These are phyloP conservation scores for Echinometra lucunter DNA, from an alignment of 53 echinoderm and acorn worm species.

Conservation along the genomic window DNA sequence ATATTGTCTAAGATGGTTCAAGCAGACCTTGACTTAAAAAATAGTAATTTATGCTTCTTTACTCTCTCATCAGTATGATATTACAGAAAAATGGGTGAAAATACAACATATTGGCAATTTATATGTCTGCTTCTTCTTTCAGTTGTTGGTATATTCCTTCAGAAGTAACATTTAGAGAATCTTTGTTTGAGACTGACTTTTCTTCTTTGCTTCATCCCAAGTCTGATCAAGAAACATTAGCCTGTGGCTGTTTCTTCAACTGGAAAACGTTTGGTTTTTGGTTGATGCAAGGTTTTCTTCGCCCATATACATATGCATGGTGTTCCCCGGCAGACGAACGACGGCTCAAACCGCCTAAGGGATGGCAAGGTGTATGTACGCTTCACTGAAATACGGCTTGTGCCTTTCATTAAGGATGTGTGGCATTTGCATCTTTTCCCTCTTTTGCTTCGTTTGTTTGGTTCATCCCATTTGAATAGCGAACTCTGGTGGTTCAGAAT, in stretches of 20 bases:
- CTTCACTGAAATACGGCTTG: constrained; percentile 32
- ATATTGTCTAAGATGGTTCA: background rate
- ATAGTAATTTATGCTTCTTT: too few relatives aligned
- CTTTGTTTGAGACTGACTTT: background rate
- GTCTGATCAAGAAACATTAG: constrained; percentile 14
- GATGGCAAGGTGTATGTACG: constrained; percentile 4
- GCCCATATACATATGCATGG: constrained; percentile 33
- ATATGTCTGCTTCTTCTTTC: background rate
- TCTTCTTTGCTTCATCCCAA: background rate
- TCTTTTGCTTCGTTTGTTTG: background rate
- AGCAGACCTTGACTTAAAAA: background rate
- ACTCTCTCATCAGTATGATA: too few relatives aligned
- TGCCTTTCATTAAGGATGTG: constrained; percentile 37
- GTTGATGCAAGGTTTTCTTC: constrained; percentile 29
- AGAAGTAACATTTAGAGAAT: background rate
- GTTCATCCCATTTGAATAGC: constrained; percentile 6
- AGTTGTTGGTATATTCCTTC: background rate
- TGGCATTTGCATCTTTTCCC: background rate
- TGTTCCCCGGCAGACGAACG: background rate
- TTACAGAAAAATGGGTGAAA: too few relatives aligned
- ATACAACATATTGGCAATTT: background rate
- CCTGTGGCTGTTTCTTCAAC: constrained; percentile 55
- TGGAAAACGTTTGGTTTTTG: constrained; percentile 30
- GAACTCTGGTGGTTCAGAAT: constrained; percentile 22
- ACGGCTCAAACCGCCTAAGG: constrained; percentile 10